Evolutionary conservation across 2,113 vertebrate species (phyloP).

Genomic region (Cavia aperea): DNA sequence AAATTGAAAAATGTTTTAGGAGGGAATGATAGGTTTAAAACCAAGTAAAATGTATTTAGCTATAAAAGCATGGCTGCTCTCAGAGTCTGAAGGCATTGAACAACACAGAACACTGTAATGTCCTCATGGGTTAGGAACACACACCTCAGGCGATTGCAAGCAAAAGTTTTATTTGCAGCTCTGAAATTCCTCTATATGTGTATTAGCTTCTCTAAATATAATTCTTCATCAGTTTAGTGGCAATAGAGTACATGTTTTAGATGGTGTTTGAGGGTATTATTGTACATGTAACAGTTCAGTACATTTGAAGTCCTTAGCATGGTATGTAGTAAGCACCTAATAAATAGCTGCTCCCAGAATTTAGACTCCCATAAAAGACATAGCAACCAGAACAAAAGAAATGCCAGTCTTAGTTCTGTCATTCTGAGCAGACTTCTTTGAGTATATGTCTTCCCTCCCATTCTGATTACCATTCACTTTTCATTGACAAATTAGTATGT

Average conservation of each 20-base stretch:
- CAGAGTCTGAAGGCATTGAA: not conserved
- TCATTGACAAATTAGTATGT: not conserved
- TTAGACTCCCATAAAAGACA: not conserved
- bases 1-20: not conserved
- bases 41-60: not conserved
- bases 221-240: not conserved
- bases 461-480: not conserved
- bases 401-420: not conserved
- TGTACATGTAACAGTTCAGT: not conserved
- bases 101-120: not conserved
- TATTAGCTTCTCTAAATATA: not conserved
- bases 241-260: not conserved
- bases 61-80: not conserved
- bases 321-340: not conserved
- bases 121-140: not conserved
- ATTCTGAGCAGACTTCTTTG: not conserved
- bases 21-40: not conserved
- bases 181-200: not conserved
- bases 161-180: not conserved
- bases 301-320: constrained; percentile 1
- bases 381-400: not conserved
- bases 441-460: not conserved
- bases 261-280: not conserved
- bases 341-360: not conserved
- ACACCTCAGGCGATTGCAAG: not conserved